These are phyloP conservation scores for Ladona fulva DNA, from an alignment of 1,140 invertebrate species.

Conservation along the genomic window DNA sequence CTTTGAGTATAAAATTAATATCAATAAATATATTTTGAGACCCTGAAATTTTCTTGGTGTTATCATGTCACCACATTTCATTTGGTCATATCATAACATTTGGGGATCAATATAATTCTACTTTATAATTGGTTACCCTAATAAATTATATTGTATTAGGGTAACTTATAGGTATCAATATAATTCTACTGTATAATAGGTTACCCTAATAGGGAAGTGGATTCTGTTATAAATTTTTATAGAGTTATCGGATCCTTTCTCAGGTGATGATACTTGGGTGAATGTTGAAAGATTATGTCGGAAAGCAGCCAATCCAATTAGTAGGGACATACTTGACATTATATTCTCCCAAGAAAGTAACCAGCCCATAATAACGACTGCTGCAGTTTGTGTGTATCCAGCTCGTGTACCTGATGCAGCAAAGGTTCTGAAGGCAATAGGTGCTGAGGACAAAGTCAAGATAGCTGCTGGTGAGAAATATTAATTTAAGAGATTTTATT, in stretches of 20 bases:
- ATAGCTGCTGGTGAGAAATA: slow-evolving; percentile 62
- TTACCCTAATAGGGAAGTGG: too few relatives aligned
- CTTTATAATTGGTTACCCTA: too few relatives aligned
- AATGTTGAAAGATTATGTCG: slow-evolving; percentile 72
- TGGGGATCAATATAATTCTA: too few relatives aligned
- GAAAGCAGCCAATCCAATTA: slow-evolving; percentile 57
- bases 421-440: slow-evolving; percentile 47
- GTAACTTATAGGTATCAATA: too few relatives aligned
- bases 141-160: too few relatives aligned
- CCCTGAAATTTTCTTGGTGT: too few relatives aligned
- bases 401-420: slow-evolving; percentile 64
- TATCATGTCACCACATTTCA: too few relatives aligned
- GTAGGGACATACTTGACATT: slow-evolving; percentile 31
- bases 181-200: too few relatives aligned
- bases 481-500: neutral
- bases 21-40: too few relatives aligned
- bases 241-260: slow-evolving; percentile 5
- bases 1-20: too few relatives aligned
- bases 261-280: slow-evolving; percentile 74
- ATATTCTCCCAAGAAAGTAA: neutral
- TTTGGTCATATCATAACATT: too few relatives aligned
- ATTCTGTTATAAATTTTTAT: too few relatives aligned
- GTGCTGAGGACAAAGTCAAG: slow-evolving; percentile 46
- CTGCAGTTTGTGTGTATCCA: slow-evolving; percentile 93
- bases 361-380: slow-evolving; percentile 42